Evolutionary conservation across 2,888 invertebrate species (phyloP).

Genomic region (Acanthoscelides obtectus): DNA sequence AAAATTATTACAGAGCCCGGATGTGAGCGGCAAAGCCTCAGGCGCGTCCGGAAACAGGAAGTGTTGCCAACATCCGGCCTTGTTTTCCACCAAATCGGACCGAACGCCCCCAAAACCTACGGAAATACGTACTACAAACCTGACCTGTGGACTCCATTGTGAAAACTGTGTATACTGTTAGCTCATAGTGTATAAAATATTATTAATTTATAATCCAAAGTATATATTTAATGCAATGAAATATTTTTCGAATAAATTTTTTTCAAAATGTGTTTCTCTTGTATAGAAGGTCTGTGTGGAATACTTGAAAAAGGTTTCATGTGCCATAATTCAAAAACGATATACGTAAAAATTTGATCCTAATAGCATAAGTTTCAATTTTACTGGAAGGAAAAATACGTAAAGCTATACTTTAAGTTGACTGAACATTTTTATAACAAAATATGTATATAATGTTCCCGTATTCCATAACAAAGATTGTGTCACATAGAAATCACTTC

Average conservation of each 20-base stretch:
- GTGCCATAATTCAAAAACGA: constrained; percentile 38
- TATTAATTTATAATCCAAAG: constrained; percentile 43
- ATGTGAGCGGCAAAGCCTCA: constrained; percentile 34
- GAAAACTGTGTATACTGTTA: constrained; percentile 47
- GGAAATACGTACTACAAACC: constrained; percentile 42
- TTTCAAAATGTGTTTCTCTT: constrained; percentile 22
- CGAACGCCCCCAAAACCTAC: constrained; percentile 18
- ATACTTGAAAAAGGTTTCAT: constrained; percentile 24
- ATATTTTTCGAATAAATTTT: constrained; percentile 35
- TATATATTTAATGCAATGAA: constrained; percentile 35
- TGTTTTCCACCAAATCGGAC: constrained; percentile 37
- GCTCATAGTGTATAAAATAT: constrained; percentile 41
- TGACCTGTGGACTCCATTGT: constrained; percentile 35
- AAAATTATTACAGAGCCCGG: constrained; percentile 42
- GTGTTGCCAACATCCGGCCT: constrained; percentile 33
- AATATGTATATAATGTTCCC: background rate
- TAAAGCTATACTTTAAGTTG: background rate
- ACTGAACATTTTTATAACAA: background rate
- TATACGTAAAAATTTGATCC: constrained; percentile 40
- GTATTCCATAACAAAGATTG: background rate
- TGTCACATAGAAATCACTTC: background rate
- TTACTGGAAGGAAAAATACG: background rate
- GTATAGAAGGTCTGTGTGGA: background rate
- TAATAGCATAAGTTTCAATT: constrained; percentile 6
- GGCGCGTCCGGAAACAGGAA: constrained; percentile 38